A percentile compares a stretch with the other conserved stretches of the same genome.
These are phyloP conservation scores for Leguminivora glycinivorella DNA, from an alignment of 1,140 invertebrate species.

Conservation along the genomic window DNA sequence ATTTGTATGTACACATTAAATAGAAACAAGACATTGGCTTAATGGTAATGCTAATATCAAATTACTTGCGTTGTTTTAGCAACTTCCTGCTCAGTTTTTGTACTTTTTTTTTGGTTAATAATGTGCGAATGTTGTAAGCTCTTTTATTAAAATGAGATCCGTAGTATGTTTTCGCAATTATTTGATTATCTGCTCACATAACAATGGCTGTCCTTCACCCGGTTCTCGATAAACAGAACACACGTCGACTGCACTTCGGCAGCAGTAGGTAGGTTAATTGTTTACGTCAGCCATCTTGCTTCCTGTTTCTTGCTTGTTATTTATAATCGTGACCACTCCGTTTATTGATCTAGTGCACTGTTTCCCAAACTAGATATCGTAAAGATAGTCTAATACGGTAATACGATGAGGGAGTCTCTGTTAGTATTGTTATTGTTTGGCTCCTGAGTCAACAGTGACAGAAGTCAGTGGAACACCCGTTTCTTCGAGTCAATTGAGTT, in stretches of 20 bases:
- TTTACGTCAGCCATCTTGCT: constrained; percentile 24
- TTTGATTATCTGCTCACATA: constrained; percentile 17
- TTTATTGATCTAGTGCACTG: constrained; percentile 8
- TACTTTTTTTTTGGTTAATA: neutral
- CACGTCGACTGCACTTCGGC: neutral
- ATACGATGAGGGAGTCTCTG: neutral
- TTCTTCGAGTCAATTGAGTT: neutral
- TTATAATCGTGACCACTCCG: neutral
- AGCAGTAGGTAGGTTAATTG: neutral
- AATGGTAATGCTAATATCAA: neutral
- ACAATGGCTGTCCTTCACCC: constrained; percentile 22
- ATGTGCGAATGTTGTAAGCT: neutral
- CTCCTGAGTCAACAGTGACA: neutral
- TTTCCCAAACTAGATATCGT: neutral
- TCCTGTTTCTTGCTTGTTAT: constrained; percentile 17
- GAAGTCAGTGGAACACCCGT: neutral
- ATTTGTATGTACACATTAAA: neutral
- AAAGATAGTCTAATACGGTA: neutral
- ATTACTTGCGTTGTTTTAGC: neutral
- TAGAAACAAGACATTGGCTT: neutral
- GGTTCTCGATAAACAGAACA: constrained; percentile 20
- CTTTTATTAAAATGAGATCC: neutral
- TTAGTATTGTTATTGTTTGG: constrained; percentile 1
- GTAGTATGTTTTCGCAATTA: neutral
- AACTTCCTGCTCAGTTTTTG: neutral